These are phyloP conservation scores for Furnarius figulus DNA, from an alignment of 2,113 vertebrate genomes.

Conservation along the genomic window DNA sequence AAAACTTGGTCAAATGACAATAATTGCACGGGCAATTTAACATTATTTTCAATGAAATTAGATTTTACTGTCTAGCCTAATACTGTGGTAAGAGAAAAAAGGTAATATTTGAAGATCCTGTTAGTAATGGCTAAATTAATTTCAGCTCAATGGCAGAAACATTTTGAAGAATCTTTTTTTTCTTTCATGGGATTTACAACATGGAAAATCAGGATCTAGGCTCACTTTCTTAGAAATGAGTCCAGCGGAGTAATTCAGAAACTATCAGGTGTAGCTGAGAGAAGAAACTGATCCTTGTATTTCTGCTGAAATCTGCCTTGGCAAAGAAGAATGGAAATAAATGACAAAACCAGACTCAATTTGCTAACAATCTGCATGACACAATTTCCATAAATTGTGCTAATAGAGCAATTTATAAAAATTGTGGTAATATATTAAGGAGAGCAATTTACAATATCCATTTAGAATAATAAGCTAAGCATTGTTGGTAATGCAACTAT, in stretches of 20 bases:
- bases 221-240: background rate
- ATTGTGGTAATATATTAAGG: conserved; percentile 41
- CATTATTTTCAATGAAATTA: conserved; percentile 27
- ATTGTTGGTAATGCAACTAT: conserved; percentile 36
- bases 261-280: background rate
- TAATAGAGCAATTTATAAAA: conserved; percentile 69
- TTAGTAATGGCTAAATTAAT: conserved; percentile 1
- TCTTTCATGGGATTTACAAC: background rate
- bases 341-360: conserved; percentile 32
- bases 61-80: background rate
- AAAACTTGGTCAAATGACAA: background rate
- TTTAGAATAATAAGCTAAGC: conserved; percentile 53
- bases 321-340: conserved; percentile 10
- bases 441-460: conserved; percentile 55
- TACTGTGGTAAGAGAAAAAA: background rate
- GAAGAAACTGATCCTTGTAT: background rate
- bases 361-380: conserved; percentile 44
- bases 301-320: conserved; percentile 3
- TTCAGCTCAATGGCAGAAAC: conserved; percentile 5
- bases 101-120: conserved; percentile 2
- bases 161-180: background rate
- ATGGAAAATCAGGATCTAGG: background rate
- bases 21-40: conserved; percentile 21
- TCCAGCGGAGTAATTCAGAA: background rate
- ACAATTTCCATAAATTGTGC: conserved; percentile 59